These are phyloP conservation scores for Misgurnus mizolepis DNA, from an alignment of 2,113 vertebrate genomes.

Conservation along the genomic window DNA sequence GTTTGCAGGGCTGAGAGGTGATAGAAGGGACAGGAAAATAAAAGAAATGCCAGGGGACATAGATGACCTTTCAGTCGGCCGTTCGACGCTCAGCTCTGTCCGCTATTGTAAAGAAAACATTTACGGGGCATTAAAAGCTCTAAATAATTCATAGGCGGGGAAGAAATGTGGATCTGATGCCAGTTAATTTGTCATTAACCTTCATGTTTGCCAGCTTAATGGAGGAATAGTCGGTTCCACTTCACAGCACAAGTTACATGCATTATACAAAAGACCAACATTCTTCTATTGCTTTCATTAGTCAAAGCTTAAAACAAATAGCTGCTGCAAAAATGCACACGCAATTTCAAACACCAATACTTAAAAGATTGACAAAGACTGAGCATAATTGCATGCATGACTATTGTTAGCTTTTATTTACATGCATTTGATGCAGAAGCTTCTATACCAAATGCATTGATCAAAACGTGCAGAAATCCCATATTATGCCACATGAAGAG, in stretches of 20 bases:
- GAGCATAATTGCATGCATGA: background rate
- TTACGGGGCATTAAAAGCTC: slow-evolving; percentile 36
- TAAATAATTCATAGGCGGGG: slow-evolving; percentile 44
- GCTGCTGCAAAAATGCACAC: slow-evolving; percentile 16
- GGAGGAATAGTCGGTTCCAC: slow-evolving; percentile 29
- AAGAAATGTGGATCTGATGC: slow-evolving; percentile 13
- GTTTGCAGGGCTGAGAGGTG: slow-evolving; percentile 4
- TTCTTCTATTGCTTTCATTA: slow-evolving; percentile 31
- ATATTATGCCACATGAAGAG: background rate
- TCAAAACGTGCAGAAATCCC: background rate
- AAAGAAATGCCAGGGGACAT: background rate
- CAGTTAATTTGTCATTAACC: slow-evolving; percentile 48
- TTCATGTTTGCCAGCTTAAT: slow-evolving; percentile 42
- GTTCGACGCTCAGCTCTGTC: slow-evolving; percentile 12
- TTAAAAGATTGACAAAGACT: background rate
- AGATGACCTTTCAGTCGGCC: background rate
- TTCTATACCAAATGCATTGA: background rate
- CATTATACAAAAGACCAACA: slow-evolving; percentile 33
- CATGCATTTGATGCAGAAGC: background rate
- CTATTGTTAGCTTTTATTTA: background rate
- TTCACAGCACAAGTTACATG: slow-evolving; percentile 36
- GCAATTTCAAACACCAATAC: too few species aligned
- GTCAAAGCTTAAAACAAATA: slow-evolving; percentile 33
- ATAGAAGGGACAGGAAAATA: slow-evolving; percentile 6
- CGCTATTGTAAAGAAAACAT: slow-evolving; percentile 31